Evolutionary conservation across 2,113 vertebrate species (phyloP).

Genomic region (Scalopus aquaticus): DNA sequence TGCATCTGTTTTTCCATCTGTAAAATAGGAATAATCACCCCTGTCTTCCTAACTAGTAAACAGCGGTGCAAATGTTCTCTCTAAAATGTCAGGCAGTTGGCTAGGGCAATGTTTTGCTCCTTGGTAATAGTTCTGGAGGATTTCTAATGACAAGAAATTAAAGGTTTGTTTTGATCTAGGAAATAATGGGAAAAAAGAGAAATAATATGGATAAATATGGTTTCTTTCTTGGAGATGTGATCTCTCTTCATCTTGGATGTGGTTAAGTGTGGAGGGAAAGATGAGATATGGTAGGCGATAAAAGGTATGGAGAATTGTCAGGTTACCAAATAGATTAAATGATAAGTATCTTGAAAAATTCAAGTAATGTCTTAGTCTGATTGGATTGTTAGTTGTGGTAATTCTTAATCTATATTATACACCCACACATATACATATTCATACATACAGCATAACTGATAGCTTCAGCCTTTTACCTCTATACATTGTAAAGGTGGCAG

Average conservation of each 20-base stretch:
- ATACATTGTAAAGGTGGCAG: neutral
- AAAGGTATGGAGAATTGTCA: constrained; percentile 25
- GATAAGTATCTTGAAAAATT: constrained; percentile 45
- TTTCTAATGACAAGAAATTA: constrained; percentile 58
- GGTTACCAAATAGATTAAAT: neutral
- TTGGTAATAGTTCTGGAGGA: neutral
- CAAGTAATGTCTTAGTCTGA: neutral
- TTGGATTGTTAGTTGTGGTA: neutral
- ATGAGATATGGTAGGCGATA: neutral
- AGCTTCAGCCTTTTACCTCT: constrained; percentile 18
- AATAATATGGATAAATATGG: neutral
- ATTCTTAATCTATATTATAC: neutral
- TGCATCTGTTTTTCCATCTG: constrained; percentile 50
- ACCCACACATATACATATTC: neutral
- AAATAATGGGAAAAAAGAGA: neutral
- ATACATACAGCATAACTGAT: constrained; percentile 1
- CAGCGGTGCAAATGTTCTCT: constrained; percentile 45
- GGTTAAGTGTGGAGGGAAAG: constrained; percentile 20
- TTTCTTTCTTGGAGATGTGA: neutral
- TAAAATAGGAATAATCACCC: constrained; percentile 5
- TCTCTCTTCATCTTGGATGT: neutral
- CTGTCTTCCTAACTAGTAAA: constrained; percentile 44
- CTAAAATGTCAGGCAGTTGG: constrained; percentile 63
- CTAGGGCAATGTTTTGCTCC: constrained; percentile 50
- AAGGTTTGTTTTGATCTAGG: constrained; percentile 36